These are phyloP conservation scores for Erythrocercus mccallii DNA, from an alignment of 2,113 vertebrate species.

Conservation along the genomic window DNA sequence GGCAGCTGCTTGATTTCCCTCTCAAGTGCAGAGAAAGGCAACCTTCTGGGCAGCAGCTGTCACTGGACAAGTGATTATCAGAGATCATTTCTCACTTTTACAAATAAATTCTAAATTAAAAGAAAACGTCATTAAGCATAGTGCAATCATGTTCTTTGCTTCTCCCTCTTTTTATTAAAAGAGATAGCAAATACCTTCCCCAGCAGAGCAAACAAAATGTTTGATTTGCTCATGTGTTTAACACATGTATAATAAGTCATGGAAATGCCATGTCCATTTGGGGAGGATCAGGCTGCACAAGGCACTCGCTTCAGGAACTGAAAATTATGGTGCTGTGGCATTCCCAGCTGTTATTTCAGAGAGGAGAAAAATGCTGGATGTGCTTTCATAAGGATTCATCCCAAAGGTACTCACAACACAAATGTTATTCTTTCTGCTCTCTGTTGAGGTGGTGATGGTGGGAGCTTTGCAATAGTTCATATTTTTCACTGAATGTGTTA, in stretches of 20 bases:
- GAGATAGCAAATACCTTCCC: not conserved
- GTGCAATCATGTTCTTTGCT: not conserved
- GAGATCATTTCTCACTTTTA: conserved; percentile 26
- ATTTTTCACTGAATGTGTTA: not conserved
- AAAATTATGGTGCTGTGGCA: not conserved
- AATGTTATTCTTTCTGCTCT: conserved; percentile 16
- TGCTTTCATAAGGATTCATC: conserved; percentile 3
- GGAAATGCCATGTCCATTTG: not conserved
- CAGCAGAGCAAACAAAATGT: not conserved
- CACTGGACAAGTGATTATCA: not conserved
- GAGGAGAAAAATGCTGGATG: not conserved
- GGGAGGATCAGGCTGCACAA: conserved; percentile 25
- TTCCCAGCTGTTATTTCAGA: conserved; percentile 24
- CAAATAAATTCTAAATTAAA: conserved; percentile 58
- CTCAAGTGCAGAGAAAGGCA: not conserved
- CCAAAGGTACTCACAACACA: not conserved
- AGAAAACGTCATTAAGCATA: not conserved
- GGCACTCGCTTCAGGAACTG: conserved; percentile 1
- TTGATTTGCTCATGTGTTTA: conserved; percentile 36
- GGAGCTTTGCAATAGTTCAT: not conserved
- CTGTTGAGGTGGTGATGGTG: not conserved
- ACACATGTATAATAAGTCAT: conserved; percentile 13
- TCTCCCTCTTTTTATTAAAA: conserved; percentile 18
- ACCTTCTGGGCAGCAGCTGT: conserved; percentile 54
- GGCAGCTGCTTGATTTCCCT: conserved; percentile 51